Evolutionary conservation across 2,113 vertebrate species (phyloP), one percentile per base, ranked within the genome.

Genomic region (Anarhynchus alexandrinus): DNA sequence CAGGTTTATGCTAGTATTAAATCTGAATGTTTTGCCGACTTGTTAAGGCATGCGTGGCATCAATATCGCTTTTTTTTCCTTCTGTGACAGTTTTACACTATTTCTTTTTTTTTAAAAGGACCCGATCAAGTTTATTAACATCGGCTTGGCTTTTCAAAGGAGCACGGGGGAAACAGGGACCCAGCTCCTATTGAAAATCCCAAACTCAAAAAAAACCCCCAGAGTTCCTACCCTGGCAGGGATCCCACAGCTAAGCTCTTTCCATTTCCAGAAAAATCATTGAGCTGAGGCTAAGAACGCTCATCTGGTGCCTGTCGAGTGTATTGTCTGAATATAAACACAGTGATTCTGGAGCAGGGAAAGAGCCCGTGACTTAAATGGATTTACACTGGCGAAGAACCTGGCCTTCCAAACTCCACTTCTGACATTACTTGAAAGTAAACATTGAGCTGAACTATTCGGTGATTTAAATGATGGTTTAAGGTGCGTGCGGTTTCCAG

Each of bases 341-440:
- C 86, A 51, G 9, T 64, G 83, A 79, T 96, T 96, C 94, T 94
- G 96, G 95, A 95, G 91, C 94, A 77, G 82, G 69, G 90, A 80
- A 66, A 49, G 94, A 85, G 93, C 74, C 51, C 34, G 10, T 0
- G 18, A 93, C 89, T 95, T 87, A 91, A 91, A 94, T 90, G 94
- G 95, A 90, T 96, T 97, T 95, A 91, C 52, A 30, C 81, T 88
- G 94, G 84, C 94, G 88, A 73, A 80, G 91, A 94, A 96, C 90
- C 90, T 81, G 84, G 95, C 91, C 97, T 96, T 97, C 95, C 58
- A 64, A 86, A 42, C 90, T 94, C 88, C 5, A 87, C 96, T 94
- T 92, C 97, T 97, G 96, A 97, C 95, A 95, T 96, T 94, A 95
- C 96, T 97, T 97, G 96, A 97, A 97, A 97, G 96, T 95, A 97